phyloP scores from a whole-genome alignment of 2,888 invertebrate genomes.

The Trisateles emortualis region DNA sequence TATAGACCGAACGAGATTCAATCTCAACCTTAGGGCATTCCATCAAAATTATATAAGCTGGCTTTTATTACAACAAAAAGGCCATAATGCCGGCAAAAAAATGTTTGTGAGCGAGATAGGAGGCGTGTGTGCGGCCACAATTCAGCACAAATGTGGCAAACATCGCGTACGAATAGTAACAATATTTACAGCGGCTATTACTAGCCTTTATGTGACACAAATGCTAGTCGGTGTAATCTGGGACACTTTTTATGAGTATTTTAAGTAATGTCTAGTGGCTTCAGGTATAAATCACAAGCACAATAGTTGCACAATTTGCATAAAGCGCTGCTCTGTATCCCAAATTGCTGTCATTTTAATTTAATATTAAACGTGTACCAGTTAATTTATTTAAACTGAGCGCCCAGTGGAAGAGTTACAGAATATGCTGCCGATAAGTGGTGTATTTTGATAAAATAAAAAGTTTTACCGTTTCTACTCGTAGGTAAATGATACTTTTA shows the following conservation, averaged over 20 bases:
- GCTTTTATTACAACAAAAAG: conserved; percentile 48
- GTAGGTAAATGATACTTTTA: conserved; percentile 18
- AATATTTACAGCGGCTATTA: conserved; percentile 65
- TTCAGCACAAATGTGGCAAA: conserved; percentile 57
- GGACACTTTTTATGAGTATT: conserved; percentile 68
- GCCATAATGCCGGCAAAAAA: conserved; percentile 41
- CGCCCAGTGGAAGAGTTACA: conserved; percentile 27
- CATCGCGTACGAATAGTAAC: conserved; percentile 53
- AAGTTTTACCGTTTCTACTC: conserved; percentile 30
- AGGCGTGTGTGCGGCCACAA: conserved; percentile 50
- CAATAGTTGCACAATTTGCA: conserved; percentile 71
- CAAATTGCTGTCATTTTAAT: conserved; percentile 69
- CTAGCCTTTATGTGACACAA: conserved; percentile 65
- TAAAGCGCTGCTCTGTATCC: conserved; percentile 60
- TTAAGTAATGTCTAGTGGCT: conserved; percentile 65
- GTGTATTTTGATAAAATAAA: conserved; percentile 48
- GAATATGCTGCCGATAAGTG: conserved; percentile 39
- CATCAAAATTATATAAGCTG: conserved; percentile 47
- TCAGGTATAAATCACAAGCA: conserved; percentile 62
- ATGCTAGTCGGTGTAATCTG: conserved; percentile 67
- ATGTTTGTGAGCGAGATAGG: conserved; percentile 42
- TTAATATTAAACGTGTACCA: conserved; percentile 58
- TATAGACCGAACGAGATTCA: conserved; percentile 35
- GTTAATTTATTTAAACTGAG: conserved; percentile 49
- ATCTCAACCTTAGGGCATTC: conserved; percentile 34